These are phyloP conservation scores for Pleuronectes platessa DNA, from an alignment of 2,113 vertebrate species.

Conservation along the genomic window DNA sequence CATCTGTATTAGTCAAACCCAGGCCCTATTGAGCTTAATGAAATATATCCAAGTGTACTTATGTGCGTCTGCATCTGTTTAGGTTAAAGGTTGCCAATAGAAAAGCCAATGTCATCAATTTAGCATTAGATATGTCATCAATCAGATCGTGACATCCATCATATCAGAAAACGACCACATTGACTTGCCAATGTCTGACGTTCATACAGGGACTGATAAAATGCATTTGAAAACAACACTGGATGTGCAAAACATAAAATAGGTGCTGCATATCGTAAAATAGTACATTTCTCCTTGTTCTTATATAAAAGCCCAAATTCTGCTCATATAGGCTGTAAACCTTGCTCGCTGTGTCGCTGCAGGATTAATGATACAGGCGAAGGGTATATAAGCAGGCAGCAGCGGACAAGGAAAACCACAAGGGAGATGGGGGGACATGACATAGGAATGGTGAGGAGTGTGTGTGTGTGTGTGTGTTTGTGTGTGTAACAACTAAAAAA, in stretches of 20 bases:
- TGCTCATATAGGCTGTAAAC: neutral
- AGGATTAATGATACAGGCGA: constrained; percentile 33
- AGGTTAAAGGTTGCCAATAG: too few relatives aligned
- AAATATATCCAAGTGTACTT: neutral
- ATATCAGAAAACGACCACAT: neutral
- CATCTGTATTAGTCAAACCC: too few relatives aligned
- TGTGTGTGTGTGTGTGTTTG: constrained; percentile 14
- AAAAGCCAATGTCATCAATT: neutral
- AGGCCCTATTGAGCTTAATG: too few relatives aligned
- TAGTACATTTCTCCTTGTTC: neutral
- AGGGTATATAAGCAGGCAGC: constrained; percentile 38
- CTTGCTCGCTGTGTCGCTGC: constrained; percentile 14
- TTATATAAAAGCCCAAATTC: too few relatives aligned
- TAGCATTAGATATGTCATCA: neutral
- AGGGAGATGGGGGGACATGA: constrained; percentile 12
- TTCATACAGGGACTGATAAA: too few relatives aligned
- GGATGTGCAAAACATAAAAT: too few relatives aligned
- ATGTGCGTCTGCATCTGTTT: too few relatives aligned
- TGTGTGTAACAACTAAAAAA: constrained; percentile 12
- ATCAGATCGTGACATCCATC: neutral
- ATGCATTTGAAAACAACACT: too few relatives aligned
- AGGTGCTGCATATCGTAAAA: too few relatives aligned
- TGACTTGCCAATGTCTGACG: neutral
- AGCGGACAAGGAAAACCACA: constrained; percentile 43
- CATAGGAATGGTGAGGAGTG: constrained; percentile 16